These are phyloP conservation scores for Hylia prasina DNA, from an alignment of 2,113 vertebrate species.

Conservation along the genomic window DNA sequence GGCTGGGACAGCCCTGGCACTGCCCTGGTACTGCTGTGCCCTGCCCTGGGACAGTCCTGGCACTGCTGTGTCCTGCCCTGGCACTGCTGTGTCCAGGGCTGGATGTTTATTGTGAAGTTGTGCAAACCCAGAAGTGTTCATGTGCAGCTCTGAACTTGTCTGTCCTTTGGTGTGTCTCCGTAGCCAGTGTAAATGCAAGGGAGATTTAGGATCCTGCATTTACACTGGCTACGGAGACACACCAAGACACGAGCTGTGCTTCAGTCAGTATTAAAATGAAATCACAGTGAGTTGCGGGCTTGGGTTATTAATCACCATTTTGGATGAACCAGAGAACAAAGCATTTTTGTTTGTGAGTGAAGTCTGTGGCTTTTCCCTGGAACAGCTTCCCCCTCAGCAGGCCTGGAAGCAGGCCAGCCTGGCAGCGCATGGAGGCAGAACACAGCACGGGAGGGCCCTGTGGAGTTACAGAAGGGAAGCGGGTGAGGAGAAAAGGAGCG, in stretches of 20 bases:
- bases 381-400: neutral
- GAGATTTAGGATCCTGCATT: no score
- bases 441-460: neutral
- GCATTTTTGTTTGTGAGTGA: neutral
- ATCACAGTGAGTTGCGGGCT: neutral
- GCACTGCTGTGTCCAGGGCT: no score
- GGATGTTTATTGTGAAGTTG: neutral
- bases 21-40: no score
- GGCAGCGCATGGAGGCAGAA: neutral
- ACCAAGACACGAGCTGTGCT: no score
- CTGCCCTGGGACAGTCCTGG: no score
- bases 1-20: neutral
- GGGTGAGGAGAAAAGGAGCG: accelerated
- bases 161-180: neutral
- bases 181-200: neutral
- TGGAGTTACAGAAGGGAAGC: neutral
- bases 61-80: no score
- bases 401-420: neutral
- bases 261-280: neutral
- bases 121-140: neutral
- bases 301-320: neutral
- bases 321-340: neutral
- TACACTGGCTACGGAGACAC: no score
- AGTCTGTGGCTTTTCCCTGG: neutral
- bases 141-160: neutral